Base-by-base conservation (phyloP, 2,888 invertebrate genomes). In the Drepana falcataria region DNA sequence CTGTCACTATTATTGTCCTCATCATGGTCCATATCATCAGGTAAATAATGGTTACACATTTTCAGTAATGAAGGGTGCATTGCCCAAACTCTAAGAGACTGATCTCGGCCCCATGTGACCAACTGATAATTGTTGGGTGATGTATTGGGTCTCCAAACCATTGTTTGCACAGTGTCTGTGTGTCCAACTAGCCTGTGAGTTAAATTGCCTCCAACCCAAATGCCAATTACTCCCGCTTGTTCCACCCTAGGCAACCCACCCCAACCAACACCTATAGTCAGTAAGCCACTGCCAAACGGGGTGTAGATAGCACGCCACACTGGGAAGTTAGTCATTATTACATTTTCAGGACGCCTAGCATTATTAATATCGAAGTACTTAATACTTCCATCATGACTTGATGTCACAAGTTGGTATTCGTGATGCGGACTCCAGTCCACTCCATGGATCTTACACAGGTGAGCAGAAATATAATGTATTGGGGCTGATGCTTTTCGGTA, bases 91-190 rank as follows among this genome's bases (percentile, higher is more conserved):
- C 98, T 93, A 47, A 99, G 91, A 9, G 95, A 96, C 76, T 98
- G 97, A 91, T 99, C 98, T 75, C 97, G 94, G 0, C 97, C 97
- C 98, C 98, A 99, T 2, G 98, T 98, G 0, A 98, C 95, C 49
- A 99, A 88, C 79, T 98, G 97, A 74, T 94, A 95, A 73, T 96
- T 96, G 21, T 91, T 89, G 49, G 92, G 92, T 59, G 93, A 93
- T 79, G 88, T 76, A 72, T 94, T 94, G 60, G 95, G 95, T 53
- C 97, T 93, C 98, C 98, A 98, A 62, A 97, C 97, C 93, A 98
- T 98, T 73, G 98, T 98, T 57, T 98, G 92, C 4, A 99, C 97
- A 49, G 97, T 97, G 87, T 98, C 98, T 4, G 96, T 95, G 74
- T 98, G 98, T 0, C 98, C 98, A n/a, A 96, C 95, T 80, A 98